Base-by-base conservation (phyloP, 2,888 invertebrate species). In the Hyposoter didymator region DNA sequence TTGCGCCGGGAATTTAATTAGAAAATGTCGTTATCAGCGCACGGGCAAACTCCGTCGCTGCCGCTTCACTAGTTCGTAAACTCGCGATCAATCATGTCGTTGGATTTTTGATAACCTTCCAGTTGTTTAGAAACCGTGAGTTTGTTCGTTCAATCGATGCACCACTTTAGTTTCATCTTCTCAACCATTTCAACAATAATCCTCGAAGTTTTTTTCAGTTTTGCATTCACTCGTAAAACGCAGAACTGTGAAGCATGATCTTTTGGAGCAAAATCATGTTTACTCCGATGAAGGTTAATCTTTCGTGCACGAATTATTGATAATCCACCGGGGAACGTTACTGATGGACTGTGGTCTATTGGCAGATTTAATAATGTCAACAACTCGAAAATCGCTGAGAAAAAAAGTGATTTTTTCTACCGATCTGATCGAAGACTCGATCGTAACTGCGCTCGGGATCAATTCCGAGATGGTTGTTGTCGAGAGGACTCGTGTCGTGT, bases 361-460 rank as follows among this genome's bases (percentile, higher is more conserved):
- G 19, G 10, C 19, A 55, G 2, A 2, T 55, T 55, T 2, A 55
- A 8, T 10, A 35, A 19, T 62, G n/a, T 19, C 28, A 8, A 47
- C 14, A 39, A 49, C 2, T 59, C 59, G 14, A 28, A 59, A 14
- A 59, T 28, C 14, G 14, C 28, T 59, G 1, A 14, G 66, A 19
- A 45, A 78, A 47, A 52, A 19, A 22, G 14, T 62, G 0, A 19
- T 35, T 43, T 81, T 45, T 32, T 73, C 28, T 39, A 84, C 84
- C 74, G 78, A 81, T 74, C 73, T 39, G 78, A 78, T 74, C 86
- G 78, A 74, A 72, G 78, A 78, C 81, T 49, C 86, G 86, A 84
- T 84, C 78, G 55, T 74, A 78, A 86, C 84, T 86, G 85, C 43
- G 32, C 72, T 22, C 45, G 73, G 66, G 70, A 69, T 82, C 82